A percentile compares a stretch with the other conserved stretches of the same genome.
Conservation (phyloP, 1,140 invertebrate species). For the Zaprionus inermis region DNA sequence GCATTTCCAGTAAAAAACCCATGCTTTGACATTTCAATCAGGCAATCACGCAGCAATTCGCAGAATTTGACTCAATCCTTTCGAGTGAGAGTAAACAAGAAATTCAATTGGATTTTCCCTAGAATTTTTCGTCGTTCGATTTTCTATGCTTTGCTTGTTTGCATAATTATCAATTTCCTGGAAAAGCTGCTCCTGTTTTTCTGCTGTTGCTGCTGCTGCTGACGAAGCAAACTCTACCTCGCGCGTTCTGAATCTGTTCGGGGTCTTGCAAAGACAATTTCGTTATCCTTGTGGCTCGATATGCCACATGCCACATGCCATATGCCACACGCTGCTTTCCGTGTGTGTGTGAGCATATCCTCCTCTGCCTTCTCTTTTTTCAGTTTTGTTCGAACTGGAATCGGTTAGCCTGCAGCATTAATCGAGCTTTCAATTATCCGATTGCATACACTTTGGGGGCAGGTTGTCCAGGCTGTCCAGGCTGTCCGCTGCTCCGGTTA, state of each 20-base stretch:
- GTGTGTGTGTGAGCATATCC: not conserved
- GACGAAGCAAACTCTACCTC: not conserved
- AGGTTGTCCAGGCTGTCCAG: too few species aligned
- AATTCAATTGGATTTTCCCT: not conserved
- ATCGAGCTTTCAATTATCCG: constrained; percentile 30
- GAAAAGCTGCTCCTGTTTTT: not conserved
- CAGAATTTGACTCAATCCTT: not conserved
- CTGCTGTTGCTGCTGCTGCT: not conserved
- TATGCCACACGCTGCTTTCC: too few species aligned
- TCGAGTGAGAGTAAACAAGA: not conserved
- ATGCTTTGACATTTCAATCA: too few species aligned
- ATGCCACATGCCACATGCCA: constrained; percentile 22
- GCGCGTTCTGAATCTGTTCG: not conserved
- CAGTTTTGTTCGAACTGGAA: constrained; percentile 1
- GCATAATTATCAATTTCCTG: constrained; percentile 4
- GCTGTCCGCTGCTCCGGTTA: too few species aligned
- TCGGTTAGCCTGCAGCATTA: constrained; percentile 25
- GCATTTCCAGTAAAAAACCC: too few species aligned
- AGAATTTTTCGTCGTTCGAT: not conserved
- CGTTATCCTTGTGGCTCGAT: constrained; percentile 16
- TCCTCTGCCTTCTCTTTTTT: too few species aligned
- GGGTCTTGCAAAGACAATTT: constrained; percentile 17
- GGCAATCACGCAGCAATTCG: not conserved
- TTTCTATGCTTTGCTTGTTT: not conserved
- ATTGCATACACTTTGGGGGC: constrained; percentile 12